Base-by-base conservation (phyloP, 2,113 vertebrate genomes). In the Ptychochromis oligacanthus region DNA sequence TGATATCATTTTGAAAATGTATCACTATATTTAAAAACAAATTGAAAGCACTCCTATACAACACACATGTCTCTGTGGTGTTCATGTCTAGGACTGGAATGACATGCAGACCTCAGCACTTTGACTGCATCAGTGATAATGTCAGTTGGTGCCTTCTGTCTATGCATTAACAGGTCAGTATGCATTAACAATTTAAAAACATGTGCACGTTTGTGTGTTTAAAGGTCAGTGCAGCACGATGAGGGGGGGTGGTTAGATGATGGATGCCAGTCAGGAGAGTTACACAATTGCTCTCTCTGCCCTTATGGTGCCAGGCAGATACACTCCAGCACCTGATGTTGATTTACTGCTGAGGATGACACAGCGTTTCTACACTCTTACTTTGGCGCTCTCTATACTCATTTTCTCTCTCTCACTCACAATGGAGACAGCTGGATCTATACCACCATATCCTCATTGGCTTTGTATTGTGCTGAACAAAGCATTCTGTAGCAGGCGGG, bases 311-410 rank as follows among this genome's bases (percentile, higher is more conserved):
- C 81, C 79, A 80, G 83, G 90, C 89, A 82, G 91, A 92, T 89
- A 83, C 89, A 88, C 92, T 91, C 90, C 91, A 87, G 90, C 89
- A 85, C 87, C 93, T 90, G 43, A 84, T 89, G 82, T 91, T 91
- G 93, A 95, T 95, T 87, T 95, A 95, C 90, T 93, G 93, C 91
- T 75, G 87, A 87, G 93, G 92, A 95, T 95, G 96, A 96, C 94
- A 89, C 95, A 95, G 96, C 94, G 55, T 86, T 95, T 95, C 93
- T 88, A 83, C 81, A 70, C 89, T 77, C 90, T 90, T 89, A 84
- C 88, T 85, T 87, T 86, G 83, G 74, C 82, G 14, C 90, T 87
- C 90, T 85, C 88, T 49, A 81, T 87, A 88, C 86, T 82, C 87
- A 85, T 87, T 88, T 90, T 89, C 89, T 65, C 91, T 86, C 80